These are phyloP conservation scores for Hartigia nigra DNA, from an alignment of 2,888 invertebrate species.

Conservation along the genomic window DNA sequence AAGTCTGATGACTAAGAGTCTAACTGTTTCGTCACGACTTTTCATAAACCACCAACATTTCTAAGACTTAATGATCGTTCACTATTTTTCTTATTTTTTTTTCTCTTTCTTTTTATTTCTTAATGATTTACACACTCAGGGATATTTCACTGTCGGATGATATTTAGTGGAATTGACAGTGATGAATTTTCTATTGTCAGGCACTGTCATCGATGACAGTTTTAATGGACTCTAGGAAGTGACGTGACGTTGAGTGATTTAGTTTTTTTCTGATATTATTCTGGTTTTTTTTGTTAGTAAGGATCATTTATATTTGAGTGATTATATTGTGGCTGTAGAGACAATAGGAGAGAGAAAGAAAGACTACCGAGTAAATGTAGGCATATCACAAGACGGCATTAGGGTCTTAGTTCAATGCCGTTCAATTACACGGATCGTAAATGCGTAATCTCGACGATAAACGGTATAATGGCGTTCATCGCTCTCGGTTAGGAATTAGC, in stretches of 20 bases:
- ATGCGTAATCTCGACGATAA: slow-evolving; percentile 27
- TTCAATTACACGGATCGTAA: slow-evolving; percentile 30
- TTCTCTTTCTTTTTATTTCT: background rate
- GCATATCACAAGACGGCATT: background rate
- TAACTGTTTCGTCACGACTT: slow-evolving; percentile 4
- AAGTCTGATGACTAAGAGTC: slow-evolving; percentile 44
- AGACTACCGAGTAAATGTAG: slow-evolving; percentile 17
- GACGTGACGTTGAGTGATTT: background rate
- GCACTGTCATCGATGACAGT: background rate
- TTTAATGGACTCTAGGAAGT: background rate
- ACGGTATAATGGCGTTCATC: background rate
- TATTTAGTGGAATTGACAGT: background rate
- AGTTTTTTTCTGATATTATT: slow-evolving; percentile 1
- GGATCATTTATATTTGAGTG: slow-evolving; percentile 7
- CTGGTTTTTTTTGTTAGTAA: background rate
- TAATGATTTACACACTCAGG: background rate
- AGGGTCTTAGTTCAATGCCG: slow-evolving; percentile 43
- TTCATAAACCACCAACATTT: background rate
- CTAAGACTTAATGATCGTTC: background rate
- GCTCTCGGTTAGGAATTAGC: background rate
- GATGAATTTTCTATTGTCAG: background rate
- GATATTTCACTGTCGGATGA: background rate
- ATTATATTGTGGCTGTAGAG: background rate
- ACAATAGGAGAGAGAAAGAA: slow-evolving; percentile 25
- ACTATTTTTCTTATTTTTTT: background rate